These are phyloP conservation scores for Entomobrya multifasciata DNA, from an alignment of 2,888 invertebrate genomes.

Conservation along the genomic window DNA sequence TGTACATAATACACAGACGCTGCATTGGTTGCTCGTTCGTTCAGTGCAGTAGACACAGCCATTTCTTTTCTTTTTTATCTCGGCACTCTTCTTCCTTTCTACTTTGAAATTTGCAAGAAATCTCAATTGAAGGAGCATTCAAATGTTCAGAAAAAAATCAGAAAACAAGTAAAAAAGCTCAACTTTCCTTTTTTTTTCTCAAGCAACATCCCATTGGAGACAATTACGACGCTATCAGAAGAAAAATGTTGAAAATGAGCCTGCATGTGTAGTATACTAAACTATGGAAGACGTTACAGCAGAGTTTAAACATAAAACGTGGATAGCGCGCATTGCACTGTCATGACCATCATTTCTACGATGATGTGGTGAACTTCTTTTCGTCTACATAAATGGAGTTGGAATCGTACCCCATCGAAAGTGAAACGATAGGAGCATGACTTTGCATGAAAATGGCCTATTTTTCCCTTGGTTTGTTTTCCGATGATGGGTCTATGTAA, in stretches of 20 bases:
- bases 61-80: background rate
- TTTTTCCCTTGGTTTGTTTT: background rate
- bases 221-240: slow-evolving; percentile 70
- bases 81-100: background rate
- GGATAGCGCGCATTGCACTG: background rate
- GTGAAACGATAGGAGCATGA: slow-evolving; percentile 70
- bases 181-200: background rate
- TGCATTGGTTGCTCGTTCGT: background rate
- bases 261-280: background rate
- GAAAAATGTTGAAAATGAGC: background rate
- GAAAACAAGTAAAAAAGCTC: background rate
- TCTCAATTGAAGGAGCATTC: slow-evolving; percentile 51
- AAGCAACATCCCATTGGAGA: slow-evolving; percentile 66
- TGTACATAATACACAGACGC: background rate
- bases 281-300: background rate
- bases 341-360: background rate
- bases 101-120: slow-evolving; percentile 52
- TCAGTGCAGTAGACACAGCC: background rate
- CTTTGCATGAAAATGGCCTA: slow-evolving; percentile 68
- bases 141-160: slow-evolving; percentile 22
- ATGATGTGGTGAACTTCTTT: slow-evolving; percentile 47
- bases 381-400: slow-evolving; percentile 19
- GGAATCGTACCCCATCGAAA: slow-evolving; percentile 36
- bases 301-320: background rate
- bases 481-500: too few relatives aligned